phyloP scores from a whole-genome alignment of 2,113 vertebrate genomes.

The Nothocercus nigrocapillus region DNA sequence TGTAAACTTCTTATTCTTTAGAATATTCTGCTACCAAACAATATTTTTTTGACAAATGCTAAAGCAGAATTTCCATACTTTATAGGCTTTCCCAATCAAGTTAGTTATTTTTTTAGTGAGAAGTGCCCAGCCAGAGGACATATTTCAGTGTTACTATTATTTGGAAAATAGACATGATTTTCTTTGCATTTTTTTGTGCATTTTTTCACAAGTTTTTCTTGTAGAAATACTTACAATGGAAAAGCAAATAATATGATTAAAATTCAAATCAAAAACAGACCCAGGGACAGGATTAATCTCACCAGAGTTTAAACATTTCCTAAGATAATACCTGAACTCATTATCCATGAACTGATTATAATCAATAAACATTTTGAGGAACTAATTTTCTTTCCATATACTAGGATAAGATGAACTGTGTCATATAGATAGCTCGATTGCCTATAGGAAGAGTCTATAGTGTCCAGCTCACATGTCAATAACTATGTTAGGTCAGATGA shows the following conservation, averaged over 20 bases:
- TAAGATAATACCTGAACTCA: neutral
- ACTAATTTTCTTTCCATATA: neutral
- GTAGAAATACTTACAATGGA: neutral
- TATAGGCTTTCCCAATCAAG: neutral
- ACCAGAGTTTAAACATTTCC: neutral
- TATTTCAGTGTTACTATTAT: neutral
- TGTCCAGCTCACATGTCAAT: neutral
- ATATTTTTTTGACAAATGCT: conserved; percentile 47
- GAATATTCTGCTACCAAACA: conserved; percentile 34
- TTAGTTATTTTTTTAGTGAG: neutral
- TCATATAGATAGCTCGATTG: neutral
- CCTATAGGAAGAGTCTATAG: neutral
- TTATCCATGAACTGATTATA: neutral
- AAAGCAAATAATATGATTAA: neutral
- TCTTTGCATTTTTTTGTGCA: neutral
- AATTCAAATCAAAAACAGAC: conserved; percentile 36
- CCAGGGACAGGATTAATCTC: neutral
- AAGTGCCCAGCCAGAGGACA: neutral
- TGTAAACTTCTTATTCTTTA: conserved; percentile 50
- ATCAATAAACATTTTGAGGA: neutral
- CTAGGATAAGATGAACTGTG: neutral
- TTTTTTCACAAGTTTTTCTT: neutral
- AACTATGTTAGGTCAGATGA: neutral
- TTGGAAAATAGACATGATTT: neutral
- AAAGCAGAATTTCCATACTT: neutral